Conservation (phyloP, 2,888 invertebrate genomes). For the Leucoptera coffeella region DNA sequence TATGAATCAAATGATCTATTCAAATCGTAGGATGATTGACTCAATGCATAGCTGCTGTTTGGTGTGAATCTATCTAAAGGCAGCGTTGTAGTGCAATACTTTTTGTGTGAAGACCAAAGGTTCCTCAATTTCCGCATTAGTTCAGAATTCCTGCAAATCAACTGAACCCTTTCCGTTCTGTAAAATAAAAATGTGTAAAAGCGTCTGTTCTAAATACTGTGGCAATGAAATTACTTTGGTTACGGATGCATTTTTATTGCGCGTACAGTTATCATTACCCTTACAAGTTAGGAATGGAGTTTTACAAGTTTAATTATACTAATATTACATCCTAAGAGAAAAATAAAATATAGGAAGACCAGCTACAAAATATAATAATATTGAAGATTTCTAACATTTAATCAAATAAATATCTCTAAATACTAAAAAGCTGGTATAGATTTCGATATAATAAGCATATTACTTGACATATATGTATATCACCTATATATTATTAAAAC, state of each 20-base stretch:
- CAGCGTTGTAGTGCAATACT: conserved; percentile 41
- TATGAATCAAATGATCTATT: conserved; percentile 40
- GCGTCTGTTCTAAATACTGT: conserved; percentile 5
- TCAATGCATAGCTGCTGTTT: conserved; percentile 38
- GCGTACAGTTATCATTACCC: conserved; percentile 25
- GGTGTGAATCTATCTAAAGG: conserved; percentile 31
- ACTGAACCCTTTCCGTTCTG: conserved; percentile 56
- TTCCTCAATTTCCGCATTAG: conserved; percentile 56
- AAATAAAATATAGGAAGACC: too few species aligned
- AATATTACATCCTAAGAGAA: too few species aligned
- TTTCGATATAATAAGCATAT: not conserved
- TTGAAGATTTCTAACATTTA: too few species aligned
- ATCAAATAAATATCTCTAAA: too few species aligned
- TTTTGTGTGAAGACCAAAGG: conserved; percentile 57
- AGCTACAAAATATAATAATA: not conserved
- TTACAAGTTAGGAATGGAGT: too few species aligned
- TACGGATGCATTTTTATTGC: conserved; percentile 17
- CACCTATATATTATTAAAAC: too few species aligned
- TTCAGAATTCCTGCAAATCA: conserved; percentile 56
- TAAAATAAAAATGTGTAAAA: conserved; percentile 14
- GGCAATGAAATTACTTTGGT: conserved; percentile 3
- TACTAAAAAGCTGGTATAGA: too few species aligned
- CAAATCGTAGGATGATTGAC: conserved; percentile 32
- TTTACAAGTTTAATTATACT: too few species aligned
- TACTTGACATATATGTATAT: not conserved